Base-by-base conservation (phyloP, 2,113 vertebrate species). In the Chaetops frenatus region DNA sequence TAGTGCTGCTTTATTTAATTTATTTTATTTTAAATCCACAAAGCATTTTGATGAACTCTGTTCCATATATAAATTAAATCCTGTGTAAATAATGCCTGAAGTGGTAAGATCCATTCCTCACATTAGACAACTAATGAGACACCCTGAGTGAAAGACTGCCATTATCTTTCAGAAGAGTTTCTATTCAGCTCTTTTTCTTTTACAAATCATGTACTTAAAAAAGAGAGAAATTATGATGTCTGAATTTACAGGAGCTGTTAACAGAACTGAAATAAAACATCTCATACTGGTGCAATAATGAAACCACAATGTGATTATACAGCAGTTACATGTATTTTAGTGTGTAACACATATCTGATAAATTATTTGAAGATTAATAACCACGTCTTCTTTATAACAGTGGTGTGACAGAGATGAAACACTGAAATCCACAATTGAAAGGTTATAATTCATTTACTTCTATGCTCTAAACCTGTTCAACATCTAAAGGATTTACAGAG, bases 311-410 rank as follows among this genome's bases (percentile, higher is more conserved):
- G 91, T 86, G 70, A 97, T 98, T 97, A 95, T 96, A 96, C 54
- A 88, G 85, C 62, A 85, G 60, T 90, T 85, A 83, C 90, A 94
- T 65, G 54, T 65, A 86, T 91, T 94, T 84, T 54, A 96, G 87
- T 95, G 91, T 95, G 88, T 96, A 97, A 97, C 78, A 94, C 57
- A 94, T 53, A 92, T 96, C 74, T 95, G 96, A 95, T 95, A 94
- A 97, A 97, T 97, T 96, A 97, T 94, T 96, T 94, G 90, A 86
- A 95, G 94, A 97, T 95, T 97, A 97, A 98, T 98, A 97, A 96
- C 88, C 86, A 94, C 23, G 5, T 93, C 85, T 94, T 86, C 90
- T 95, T 95, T 69, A 90, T 96, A 97, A 97, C 18, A 95, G 85
- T 91, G 33, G 54, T 66, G 78, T 95, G 96, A 96, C 96, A 97